Conservation (phyloP, 1,140 invertebrate genomes). For the Pygmarrhopalites habei region DNA sequence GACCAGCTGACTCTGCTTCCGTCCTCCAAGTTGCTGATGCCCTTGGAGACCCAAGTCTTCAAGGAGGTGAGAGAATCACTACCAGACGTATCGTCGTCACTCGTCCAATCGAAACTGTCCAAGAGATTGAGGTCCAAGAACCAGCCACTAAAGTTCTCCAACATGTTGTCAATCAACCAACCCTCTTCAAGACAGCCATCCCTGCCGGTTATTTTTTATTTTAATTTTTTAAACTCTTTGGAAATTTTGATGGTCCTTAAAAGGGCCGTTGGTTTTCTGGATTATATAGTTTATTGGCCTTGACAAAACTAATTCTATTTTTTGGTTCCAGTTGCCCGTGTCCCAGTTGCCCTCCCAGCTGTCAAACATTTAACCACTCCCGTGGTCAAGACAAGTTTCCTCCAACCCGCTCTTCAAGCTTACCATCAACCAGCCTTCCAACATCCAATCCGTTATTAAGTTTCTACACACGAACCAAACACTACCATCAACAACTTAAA, state of each 20-base stretch:
- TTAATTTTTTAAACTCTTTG: too few relatives aligned
- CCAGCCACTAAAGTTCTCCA: slow-evolving; percentile 51
- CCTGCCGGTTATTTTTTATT: too few relatives aligned
- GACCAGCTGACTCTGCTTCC: slow-evolving; percentile 36
- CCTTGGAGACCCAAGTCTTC: slow-evolving; percentile 34
- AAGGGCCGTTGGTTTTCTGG: too few relatives aligned
- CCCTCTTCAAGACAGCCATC: slow-evolving; percentile 46
- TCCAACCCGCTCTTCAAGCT: slow-evolving; percentile 11
- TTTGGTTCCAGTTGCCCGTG: slow-evolving; percentile 30
- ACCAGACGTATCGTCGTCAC: slow-evolving; percentile 56
- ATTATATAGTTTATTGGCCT: too few relatives aligned
- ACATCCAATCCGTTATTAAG: too few relatives aligned
- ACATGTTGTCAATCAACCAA: slow-evolving; percentile 47
- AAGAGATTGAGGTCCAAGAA: slow-evolving; percentile 53
- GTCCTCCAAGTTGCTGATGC: slow-evolving; percentile 38
- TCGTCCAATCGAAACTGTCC: slow-evolving; percentile 55
- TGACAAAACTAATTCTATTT: too few relatives aligned
- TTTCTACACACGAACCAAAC: too few relatives aligned
- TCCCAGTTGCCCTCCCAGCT: slow-evolving; percentile 36
- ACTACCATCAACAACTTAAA: too few relatives aligned
- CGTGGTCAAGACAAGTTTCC: slow-evolving; percentile 30
- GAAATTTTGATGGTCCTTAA: too few relatives aligned
- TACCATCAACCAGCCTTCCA: not conserved
- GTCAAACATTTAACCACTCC: slow-evolving; percentile 36
- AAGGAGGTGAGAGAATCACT: slow-evolving; percentile 51